Base-by-base conservation (phyloP, 53 echinoderm and acorn worm species). In the Mesocentrotus franciscanus region DNA sequence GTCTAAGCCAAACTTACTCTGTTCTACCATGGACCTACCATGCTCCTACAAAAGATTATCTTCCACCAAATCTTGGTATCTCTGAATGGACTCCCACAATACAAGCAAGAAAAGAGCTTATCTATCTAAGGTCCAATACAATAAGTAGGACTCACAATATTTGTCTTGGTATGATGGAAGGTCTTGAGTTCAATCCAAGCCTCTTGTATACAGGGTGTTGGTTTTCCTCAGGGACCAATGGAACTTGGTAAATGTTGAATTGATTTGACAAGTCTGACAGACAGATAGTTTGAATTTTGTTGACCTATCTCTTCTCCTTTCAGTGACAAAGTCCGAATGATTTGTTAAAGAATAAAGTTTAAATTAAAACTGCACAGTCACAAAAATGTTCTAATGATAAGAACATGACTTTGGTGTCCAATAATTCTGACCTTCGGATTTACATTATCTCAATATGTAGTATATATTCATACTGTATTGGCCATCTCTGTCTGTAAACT, bases 71-170 rank as follows among this genome's bases (percentile, higher is more conserved):
- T 87, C 87, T 58, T 57, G 57, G 87, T 87, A 87, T 26, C 27
- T 57, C n/a, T 87, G 58, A 57, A 87, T 87, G 58, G 58, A 87
- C 87, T n/a, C 27, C 29, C 55, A 33, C 29, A 87, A 87, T 42
- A 81, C 87, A 87, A 87, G 87, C 87, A 87, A n/a, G 58, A 87
- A 27, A 87, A 87, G 91, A 66, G 91, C 91, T 91, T 66, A 39
- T 72, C 74, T 72, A 92, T 92, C 56, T 71, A 66, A 74, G 92
- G 72, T 55, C n/a, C 56, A 74, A 92, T 92, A 92, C 92, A 71
- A 92, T 68, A 74, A 92, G 56, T 92, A 66, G 72, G 74, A 71
- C 55, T 56, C 66, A 92, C 56, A 92, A 92, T 92, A 92, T 92
- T 92, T 92, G 92, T 68, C 8, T n/a, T 9, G 56, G 72, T 39